Base-by-base conservation (phyloP, 2,888 invertebrate genomes). In the Meganola albula region DNA sequence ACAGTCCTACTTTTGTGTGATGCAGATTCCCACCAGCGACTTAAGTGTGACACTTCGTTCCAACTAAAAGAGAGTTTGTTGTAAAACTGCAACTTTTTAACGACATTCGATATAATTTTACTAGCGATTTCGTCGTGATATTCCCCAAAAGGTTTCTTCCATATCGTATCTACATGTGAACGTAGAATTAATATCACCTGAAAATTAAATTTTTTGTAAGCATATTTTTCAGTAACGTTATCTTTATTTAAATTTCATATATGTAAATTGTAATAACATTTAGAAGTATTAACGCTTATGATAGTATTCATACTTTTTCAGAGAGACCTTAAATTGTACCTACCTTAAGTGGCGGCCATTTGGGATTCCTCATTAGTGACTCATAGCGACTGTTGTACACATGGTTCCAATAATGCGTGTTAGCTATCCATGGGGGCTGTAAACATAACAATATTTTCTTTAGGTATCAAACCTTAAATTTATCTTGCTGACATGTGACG, bases 41-140 rank as follows among this genome's bases (percentile, higher is more conserved):
- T 79, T 27, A 84, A 54, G 53, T 83, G 83, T 3, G 83, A 79
- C 7, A 84, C 66, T 46, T 84, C 83, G 39, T 83, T 74, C 83
- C 83, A 84, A 16, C 66, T 70, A 37, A 83, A 83, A 2, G 80
- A 82, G 9, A 82, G 49, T 31, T 75, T 74, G 5, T 44, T 40
- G 40, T 83, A 84, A 37, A 74, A 83, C 24, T 76, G 72, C n/a
- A 84, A 45, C 33, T 84, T 84, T 40, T 83, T 83, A 1, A 83
- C 68, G 1, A 78, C 37, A 40, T 80, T 82, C 1, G 72, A 65
- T 34, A 84, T 40, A 24, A 83, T 82, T 37, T 59, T 71, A 21
- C 53, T 49, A 2, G 72, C 83, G 0, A 63, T 66, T 7, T 73
- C 63, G 24, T 66, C 69, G 37, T 79, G 75, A 34, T 75, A 69